These are phyloP conservation scores for Zaprionus tsacasi DNA, from an alignment of 1,140 invertebrate species.

Conservation along the genomic window DNA sequence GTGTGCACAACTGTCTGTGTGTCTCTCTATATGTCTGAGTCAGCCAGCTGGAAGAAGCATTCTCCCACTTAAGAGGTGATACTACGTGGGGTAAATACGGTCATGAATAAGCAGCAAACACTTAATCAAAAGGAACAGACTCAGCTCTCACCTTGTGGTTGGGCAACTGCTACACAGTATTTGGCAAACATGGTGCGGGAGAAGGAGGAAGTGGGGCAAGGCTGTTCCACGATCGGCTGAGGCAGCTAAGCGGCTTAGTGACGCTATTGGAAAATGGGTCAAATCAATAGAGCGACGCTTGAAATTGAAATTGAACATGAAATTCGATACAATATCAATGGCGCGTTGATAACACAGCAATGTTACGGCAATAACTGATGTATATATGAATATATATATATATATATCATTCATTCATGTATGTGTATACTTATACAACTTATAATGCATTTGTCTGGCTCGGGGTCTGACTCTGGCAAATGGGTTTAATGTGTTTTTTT, in stretches of 20 bases:
- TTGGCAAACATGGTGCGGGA: not conserved
- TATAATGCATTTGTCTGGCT: conserved; percentile 1
- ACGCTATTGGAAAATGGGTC: conserved; percentile 57
- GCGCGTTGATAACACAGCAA: conserved; percentile 24
- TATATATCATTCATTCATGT: no score
- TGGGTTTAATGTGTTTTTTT: conserved; percentile 6
- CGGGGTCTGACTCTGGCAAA: conserved; percentile 22
- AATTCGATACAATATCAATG: conserved; percentile 68
- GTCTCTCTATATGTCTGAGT: not conserved
- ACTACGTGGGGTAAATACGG: not conserved
- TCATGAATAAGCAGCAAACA: not conserved
- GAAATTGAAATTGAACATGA: conserved; percentile 67
- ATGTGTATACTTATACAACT: no score
- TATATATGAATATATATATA: not conserved
- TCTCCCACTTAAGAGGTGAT: not conserved
- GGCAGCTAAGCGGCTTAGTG: conserved; percentile 67
- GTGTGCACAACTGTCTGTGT: conserved; percentile 37
- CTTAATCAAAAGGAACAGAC: not conserved
- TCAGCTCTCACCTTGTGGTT: not conserved
- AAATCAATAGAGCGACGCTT: conserved; percentile 61
- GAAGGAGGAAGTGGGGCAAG: conserved; percentile 1
- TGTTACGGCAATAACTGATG: conserved; percentile 22
- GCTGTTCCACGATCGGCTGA: conserved; percentile 32
- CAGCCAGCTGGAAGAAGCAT: not conserved
- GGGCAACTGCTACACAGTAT: not conserved